Evolutionary conservation across 2,888 invertebrate species (phyloP).

Genomic region (Galeruca laticollis): DNA sequence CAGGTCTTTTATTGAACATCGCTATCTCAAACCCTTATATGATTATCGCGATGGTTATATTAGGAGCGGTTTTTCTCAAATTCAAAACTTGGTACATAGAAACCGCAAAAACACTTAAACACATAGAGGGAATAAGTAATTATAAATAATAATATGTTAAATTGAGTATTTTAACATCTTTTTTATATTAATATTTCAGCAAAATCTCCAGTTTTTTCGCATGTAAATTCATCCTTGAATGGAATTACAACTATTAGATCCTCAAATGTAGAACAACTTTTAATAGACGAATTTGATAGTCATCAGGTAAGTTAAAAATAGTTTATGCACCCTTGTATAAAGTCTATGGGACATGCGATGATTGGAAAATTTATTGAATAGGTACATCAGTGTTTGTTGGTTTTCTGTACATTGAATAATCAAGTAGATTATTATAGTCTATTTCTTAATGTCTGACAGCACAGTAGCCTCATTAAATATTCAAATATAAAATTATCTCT

Average conservation of each 20-base stretch:
- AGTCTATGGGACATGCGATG: too few species aligned
- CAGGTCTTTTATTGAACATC: slow-evolving; percentile 78
- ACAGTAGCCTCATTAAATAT: too few species aligned
- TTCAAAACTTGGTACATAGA: slow-evolving; percentile 75
- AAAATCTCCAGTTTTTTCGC: slow-evolving; percentile 54
- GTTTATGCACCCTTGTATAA: too few species aligned
- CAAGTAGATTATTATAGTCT: too few species aligned
- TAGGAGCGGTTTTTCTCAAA: slow-evolving; percentile 74
- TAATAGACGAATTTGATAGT: slow-evolving; percentile 50
- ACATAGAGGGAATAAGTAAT: slow-evolving; percentile 70
- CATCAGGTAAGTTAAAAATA: slow-evolving; percentile 48
- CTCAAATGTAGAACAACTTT: slow-evolving; percentile 42
- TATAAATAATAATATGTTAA: slow-evolving; percentile 5
- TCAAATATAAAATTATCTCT: too few species aligned
- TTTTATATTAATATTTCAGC: slow-evolving; percentile 43
- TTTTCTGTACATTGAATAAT: too few species aligned
- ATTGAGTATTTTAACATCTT: not conserved
- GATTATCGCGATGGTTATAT: slow-evolving; percentile 71
- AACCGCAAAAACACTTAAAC: slow-evolving; percentile 79
- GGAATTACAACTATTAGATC: slow-evolving; percentile 53
- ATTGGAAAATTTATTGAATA: too few species aligned
- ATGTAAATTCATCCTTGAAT: slow-evolving; percentile 50
- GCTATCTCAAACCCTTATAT: slow-evolving; percentile 76
- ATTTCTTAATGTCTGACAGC: too few species aligned
- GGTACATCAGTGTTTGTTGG: too few species aligned